Evolutionary conservation across 2,113 vertebrate species (phyloP).

Genomic region (Erythrolamprus reginae): DNA sequence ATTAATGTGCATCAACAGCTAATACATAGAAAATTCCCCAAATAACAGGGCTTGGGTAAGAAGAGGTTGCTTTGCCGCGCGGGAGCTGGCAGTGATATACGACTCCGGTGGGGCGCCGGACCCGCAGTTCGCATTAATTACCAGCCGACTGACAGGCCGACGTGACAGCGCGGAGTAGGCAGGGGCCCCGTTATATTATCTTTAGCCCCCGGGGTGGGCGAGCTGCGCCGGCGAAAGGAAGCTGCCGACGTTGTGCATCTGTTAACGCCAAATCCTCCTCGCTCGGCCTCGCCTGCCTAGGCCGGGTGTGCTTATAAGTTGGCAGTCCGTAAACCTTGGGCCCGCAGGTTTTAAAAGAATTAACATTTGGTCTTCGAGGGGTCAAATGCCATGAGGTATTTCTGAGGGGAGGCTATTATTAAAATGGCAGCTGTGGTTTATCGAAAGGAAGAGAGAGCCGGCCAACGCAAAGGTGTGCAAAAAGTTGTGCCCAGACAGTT

Average conservation of each 20-base stretch:
- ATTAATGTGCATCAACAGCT: constrained; percentile 63
- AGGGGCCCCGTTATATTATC: constrained; percentile 10
- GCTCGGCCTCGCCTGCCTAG: neutral
- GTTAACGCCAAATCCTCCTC: neutral
- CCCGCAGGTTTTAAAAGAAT: neutral
- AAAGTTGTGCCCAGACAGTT: neutral
- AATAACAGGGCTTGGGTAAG: constrained; percentile 40
- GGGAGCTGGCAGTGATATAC: constrained; percentile 73
- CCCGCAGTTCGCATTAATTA: constrained; percentile 61
- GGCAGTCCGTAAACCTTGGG: neutral
- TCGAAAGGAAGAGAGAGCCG: neutral
- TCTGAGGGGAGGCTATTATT: neutral
- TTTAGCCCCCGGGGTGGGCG: neutral
- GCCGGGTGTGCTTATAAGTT: neutral
- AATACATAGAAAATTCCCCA: constrained; percentile 58
- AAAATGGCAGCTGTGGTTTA: neutral
- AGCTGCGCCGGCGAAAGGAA: neutral
- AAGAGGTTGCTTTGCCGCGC: constrained; percentile 36
- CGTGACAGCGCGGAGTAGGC: constrained; percentile 34
- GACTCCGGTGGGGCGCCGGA: constrained; percentile 54
- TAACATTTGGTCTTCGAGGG: neutral
- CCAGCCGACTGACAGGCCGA: constrained; percentile 54
- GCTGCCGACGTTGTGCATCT: neutral
- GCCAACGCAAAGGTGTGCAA: neutral
- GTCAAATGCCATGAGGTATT: too few species aligned